Evolutionary conservation across 2,888 invertebrate species (phyloP).

Genomic region (Amorpha juglandis): DNA sequence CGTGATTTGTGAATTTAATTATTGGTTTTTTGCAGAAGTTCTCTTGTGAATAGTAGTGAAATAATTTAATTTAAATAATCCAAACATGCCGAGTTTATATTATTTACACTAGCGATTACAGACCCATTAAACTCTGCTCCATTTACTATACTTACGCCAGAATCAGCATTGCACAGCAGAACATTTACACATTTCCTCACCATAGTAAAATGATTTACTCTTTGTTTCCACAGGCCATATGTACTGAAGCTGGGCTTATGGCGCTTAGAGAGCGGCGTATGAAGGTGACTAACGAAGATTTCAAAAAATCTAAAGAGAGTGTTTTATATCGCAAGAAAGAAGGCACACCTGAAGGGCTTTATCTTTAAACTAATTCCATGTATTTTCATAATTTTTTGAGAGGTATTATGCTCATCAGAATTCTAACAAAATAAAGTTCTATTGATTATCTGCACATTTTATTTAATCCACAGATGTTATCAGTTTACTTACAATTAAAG

Average conservation of each 20-base stretch:
- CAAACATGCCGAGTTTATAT: background rate
- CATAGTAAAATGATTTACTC: background rate
- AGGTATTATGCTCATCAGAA: background rate
- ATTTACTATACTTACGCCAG: too few species aligned
- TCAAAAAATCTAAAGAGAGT: slow-evolving; percentile 99
- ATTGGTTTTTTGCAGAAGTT: too few species aligned
- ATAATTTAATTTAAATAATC: too few species aligned
- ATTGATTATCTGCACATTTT: background rate
- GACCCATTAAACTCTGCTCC: too few species aligned
- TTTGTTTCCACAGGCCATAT: slow-evolving; percentile 91
- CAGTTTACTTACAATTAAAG: background rate
- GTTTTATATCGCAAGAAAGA: slow-evolving; percentile 99
- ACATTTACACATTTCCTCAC: background rate
- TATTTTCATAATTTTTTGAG: background rate
- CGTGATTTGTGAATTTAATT: too few species aligned
- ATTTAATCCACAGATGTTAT: background rate
- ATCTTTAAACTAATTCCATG: slow-evolving; percentile 87
- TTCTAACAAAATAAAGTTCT: background rate
- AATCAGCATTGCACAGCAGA: too few species aligned
- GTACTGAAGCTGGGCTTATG: slow-evolving; percentile 99
- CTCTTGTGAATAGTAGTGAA: too few species aligned
- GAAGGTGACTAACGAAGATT: slow-evolving; percentile 99
- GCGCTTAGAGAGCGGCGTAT: slow-evolving; percentile 98
- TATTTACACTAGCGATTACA: too few species aligned
- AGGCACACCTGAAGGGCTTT: slow-evolving; percentile 99